These are phyloP conservation scores for Perca flavescens DNA, from an alignment of 2,113 vertebrate genomes.

Conservation along the genomic window DNA sequence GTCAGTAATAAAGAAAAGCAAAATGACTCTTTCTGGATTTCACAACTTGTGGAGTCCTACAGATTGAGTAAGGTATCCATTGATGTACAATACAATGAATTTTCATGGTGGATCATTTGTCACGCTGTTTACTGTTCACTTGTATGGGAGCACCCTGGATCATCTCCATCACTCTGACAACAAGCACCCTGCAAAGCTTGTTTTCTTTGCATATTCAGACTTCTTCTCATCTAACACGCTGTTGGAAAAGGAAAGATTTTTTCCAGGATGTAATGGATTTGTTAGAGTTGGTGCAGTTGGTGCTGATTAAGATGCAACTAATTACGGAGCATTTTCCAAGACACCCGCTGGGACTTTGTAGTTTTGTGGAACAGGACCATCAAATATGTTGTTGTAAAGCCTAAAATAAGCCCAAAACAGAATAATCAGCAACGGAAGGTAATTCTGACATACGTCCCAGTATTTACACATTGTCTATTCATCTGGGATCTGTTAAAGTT, in stretches of 20 bases:
- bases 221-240: background rate
- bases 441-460: background rate
- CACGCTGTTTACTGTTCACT: slow-evolving; percentile 2
- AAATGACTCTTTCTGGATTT: background rate
- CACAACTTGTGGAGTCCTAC: background rate
- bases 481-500: background rate
- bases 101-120: slow-evolving; percentile 35
- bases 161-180: slow-evolving; percentile 41
- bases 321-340: slow-evolving; percentile 6
- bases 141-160: slow-evolving; percentile 20
- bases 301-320: slow-evolving; percentile 27
- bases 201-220: slow-evolving; percentile 7
- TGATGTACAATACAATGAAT: slow-evolving; percentile 37
- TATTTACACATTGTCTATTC: background rate
- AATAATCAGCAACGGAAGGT: background rate
- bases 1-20: background rate
- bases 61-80: slow-evolving; percentile 8
- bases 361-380: background rate
- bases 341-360: slow-evolving; percentile 18
- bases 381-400: background rate
- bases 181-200: slow-evolving; percentile 9
- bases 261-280: slow-evolving; percentile 32
- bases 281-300: slow-evolving; percentile 10
- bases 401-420: background rate
- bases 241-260: background rate